phyloP scores from a whole-genome alignment of 2,888 invertebrate species.

The Cremastinae sp. region DNA sequence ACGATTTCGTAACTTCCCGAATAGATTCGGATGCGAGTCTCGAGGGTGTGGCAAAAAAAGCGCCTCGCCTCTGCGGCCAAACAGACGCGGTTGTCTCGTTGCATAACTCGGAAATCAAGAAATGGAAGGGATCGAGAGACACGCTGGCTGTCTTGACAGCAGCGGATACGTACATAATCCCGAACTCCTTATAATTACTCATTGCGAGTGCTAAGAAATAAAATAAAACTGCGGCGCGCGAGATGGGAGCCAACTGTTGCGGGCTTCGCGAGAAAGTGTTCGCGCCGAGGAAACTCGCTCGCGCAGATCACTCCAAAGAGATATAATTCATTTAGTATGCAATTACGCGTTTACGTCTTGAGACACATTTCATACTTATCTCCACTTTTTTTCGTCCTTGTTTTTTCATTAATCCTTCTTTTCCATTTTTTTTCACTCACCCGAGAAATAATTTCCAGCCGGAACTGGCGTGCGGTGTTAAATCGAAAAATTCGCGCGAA shows the following conservation, averaged over 20 bases:
- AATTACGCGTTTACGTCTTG: constrained; percentile 10
- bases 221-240: constrained; percentile 2
- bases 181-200: constrained; percentile 32
- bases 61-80: constrained; percentile 24
- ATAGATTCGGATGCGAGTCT: constrained; percentile 20
- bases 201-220: constrained; percentile 29
- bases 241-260: constrained; percentile 8
- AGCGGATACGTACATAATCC: constrained; percentile 19
- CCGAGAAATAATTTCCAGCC: constrained; percentile 6
- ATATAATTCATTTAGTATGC: constrained; percentile 65
- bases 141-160: constrained; percentile 38
- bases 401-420: not conserved
- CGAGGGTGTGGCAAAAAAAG: constrained; percentile 22
- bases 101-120: constrained; percentile 30
- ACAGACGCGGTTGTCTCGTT: constrained; percentile 6
- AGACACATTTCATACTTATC: constrained; percentile 13
- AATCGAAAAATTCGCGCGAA: constrained; percentile 10
- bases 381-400: not conserved
- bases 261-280: constrained; percentile 73
- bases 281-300: constrained; percentile 74
- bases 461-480: not conserved
- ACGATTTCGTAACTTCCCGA: constrained; percentile 1
- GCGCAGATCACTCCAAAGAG: constrained; percentile 52
- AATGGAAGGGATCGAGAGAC: constrained; percentile 28
- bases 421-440: constrained; percentile 1